Base-by-base conservation (phyloP, 1,140 invertebrate genomes). In the Rhagoletis zephyria region DNA sequence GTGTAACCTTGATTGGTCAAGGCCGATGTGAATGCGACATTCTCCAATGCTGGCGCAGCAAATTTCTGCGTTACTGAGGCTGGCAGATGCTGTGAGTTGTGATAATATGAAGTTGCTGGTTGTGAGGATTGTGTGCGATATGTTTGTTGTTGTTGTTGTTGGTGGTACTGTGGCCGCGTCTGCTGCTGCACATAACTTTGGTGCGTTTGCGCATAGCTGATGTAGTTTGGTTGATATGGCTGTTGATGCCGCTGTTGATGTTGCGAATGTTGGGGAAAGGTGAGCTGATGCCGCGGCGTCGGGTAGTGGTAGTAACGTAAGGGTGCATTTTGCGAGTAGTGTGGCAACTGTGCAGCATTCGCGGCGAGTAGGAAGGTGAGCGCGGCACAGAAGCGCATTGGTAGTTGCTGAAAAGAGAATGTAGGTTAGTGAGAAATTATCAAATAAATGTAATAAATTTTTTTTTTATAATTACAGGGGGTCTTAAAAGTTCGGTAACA, bases 11-110 rank as follows among this genome's bases (percentile, higher is more conserved):
- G 89, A 42, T 90, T 91, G 70, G 90, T 91, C 81, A 92, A 86
- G 3, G 90, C 91, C 87, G 91, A 89, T 6, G 90, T 92, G 51
- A 92, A 92, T 16, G 91, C 91, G 9, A 89, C 91, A 67, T 92
- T 90, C 87, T 92, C 91, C 85, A 92, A 40, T 3, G 88, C 89
- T 4, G 91, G 91, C 4, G 90, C 90, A 6, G 86, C 64, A 30
- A 92, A 92, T 64, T 88, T n/a, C 63, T 86, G 59, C 2, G 56
- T 51, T 5, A 87, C 42, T 19, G 60, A 14, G 61, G 45, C 45
- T n/a, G 61, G 12, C 56, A 70, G n/a, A 56, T 85, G 45, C 19
- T 87, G 14, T 51, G 87, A 45, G 45, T 48, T 14, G 7, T 67
- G 51, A 10, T 85, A 42, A 42, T 86, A 30, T 6, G 51, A 40